Percentiles rank a stretch among this genome's conserved stretches.
These are phyloP conservation scores for Chionomys nivalis DNA, from an alignment of 2,113 vertebrate genomes.

Conservation along the genomic window DNA sequence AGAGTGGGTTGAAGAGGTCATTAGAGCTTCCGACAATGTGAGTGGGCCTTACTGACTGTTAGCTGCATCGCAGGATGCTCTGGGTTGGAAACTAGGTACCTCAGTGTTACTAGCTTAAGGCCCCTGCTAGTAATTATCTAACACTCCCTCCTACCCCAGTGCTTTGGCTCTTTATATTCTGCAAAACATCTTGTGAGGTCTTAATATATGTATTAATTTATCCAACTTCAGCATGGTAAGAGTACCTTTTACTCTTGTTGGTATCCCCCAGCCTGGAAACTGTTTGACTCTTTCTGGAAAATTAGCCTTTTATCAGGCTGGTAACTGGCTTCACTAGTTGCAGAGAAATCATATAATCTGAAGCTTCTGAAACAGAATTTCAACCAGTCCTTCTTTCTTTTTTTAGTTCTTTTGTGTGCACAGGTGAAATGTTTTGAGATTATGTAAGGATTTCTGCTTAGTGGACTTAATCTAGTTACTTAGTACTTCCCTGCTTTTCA, in stretches of 20 bases:
- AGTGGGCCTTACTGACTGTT: neutral
- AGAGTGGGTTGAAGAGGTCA: conserved; percentile 14
- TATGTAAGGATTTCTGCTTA: neutral
- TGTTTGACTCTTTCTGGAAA: neutral
- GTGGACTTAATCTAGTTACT: neutral
- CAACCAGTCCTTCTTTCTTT: neutral
- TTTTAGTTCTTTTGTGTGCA: neutral
- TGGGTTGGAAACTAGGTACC: neutral
- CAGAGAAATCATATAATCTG: neutral
- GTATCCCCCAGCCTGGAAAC: neutral
- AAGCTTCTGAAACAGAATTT: conserved; percentile 35
- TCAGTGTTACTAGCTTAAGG: neutral
- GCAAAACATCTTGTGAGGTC: neutral
- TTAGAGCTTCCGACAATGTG: conserved; percentile 1
- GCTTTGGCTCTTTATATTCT: neutral
- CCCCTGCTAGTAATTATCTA: neutral
- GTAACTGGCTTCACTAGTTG: neutral
- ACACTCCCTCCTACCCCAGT: neutral
- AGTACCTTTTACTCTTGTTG: neutral
- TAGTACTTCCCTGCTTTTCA: neutral
- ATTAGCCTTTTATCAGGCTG: neutral
- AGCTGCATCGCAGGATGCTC: neutral
- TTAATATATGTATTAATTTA: conserved; percentile 11
- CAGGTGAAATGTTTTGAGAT: conserved; percentile 15
- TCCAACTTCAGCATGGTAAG: neutral